These are phyloP conservation scores for Hoplodrina blanda DNA, from an alignment of 2,888 invertebrate species.

Conservation along the genomic window DNA sequence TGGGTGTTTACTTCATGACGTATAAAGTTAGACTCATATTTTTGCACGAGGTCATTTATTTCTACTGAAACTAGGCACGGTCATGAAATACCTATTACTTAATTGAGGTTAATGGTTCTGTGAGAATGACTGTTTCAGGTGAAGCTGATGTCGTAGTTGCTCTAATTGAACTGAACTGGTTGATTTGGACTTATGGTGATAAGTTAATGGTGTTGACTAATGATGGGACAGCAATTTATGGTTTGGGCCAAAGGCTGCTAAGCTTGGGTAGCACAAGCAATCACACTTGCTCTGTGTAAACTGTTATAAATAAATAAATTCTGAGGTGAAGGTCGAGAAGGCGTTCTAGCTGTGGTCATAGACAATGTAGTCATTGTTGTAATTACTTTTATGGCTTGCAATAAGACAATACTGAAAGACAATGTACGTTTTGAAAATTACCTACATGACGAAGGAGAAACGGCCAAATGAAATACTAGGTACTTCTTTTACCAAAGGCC, in stretches of 20 bases:
- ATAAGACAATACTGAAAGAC: not conserved
- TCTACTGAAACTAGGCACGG: slow-evolving; percentile 17
- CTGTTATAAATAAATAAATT: no score
- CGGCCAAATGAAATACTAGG: not conserved
- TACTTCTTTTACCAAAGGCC: slow-evolving; percentile 7
- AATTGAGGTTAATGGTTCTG: slow-evolving; percentile 11
- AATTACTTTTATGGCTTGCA: not conserved
- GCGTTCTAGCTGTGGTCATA: no score
- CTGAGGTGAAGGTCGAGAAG: no score
- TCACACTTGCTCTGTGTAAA: no score
- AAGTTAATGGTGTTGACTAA: not conserved
- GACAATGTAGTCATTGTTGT: not conserved
- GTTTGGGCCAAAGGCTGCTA: not conserved
- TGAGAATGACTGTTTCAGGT: slow-evolving; percentile 1
- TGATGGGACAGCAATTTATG: not conserved
- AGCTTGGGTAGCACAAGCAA: not conserved
- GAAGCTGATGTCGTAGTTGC: not conserved
- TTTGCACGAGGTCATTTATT: slow-evolving; percentile 38
- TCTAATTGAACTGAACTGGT: not conserved
- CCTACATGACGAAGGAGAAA: not conserved
- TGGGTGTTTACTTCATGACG: slow-evolving; percentile 26
- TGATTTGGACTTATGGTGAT: not conserved
- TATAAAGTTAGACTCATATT: slow-evolving; percentile 25
- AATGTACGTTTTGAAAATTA: not conserved
- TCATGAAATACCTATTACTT: slow-evolving; percentile 13